Evolutionary conservation across 2,888 invertebrate genomes (phyloP).

Genomic region (Tetropium fuscum): DNA sequence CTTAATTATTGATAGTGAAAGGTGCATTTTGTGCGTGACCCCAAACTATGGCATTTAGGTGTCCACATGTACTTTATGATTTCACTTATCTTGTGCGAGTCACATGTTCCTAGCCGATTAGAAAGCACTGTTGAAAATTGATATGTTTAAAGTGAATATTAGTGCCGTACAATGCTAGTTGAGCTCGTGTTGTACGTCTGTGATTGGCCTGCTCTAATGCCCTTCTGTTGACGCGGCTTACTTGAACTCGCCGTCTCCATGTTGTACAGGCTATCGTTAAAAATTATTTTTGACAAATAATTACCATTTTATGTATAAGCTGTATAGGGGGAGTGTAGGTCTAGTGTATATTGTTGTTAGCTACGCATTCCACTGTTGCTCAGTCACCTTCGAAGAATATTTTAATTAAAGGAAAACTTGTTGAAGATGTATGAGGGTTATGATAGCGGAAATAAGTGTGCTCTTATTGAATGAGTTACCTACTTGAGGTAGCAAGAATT

Average conservation of each 20-base stretch:
- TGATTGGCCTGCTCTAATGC: constrained; percentile 59
- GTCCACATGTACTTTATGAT: constrained; percentile 56
- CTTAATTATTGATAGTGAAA: constrained; percentile 24
- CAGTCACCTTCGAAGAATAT: constrained; percentile 45
- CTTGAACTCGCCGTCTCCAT: constrained; percentile 54
- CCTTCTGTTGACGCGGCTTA: constrained; percentile 50
- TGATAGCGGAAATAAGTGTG: constrained; percentile 11
- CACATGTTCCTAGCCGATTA: constrained; percentile 62
- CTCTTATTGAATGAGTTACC: background rate
- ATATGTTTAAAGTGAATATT: constrained; percentile 54
- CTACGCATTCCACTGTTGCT: constrained; percentile 58
- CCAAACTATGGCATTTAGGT: constrained; percentile 52
- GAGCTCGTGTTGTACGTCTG: constrained; percentile 58
- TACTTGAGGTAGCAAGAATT: background rate
- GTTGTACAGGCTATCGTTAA: constrained; percentile 64
- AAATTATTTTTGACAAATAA: constrained; percentile 66
- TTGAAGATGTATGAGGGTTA: constrained; percentile 13
- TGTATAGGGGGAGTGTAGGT: constrained; percentile 64
- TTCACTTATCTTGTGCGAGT: constrained; percentile 58
- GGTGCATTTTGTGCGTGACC: constrained; percentile 41
- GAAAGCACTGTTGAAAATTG: constrained; percentile 59
- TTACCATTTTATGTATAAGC: constrained; percentile 64
- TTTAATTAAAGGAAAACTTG: constrained; percentile 37
- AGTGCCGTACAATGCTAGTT: constrained; percentile 56
- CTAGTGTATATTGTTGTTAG: constrained; percentile 63